Base-by-base conservation (phyloP, 2,797 vertebrate genomes). In the Percopsis omiscomaycus region DNA sequence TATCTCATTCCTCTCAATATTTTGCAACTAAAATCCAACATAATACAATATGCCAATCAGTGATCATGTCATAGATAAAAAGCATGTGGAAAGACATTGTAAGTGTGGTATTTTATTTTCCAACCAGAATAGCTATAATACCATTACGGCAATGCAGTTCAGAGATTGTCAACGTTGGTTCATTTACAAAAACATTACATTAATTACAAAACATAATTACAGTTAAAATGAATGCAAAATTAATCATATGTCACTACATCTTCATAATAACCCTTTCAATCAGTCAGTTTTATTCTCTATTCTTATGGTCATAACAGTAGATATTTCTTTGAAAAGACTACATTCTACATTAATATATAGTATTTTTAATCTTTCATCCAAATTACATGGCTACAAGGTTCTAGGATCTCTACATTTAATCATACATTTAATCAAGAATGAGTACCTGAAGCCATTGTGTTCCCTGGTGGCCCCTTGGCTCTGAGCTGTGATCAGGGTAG, bases 1-100 rank as follows among this genome's bases (percentile, higher is more conserved):
- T 75, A 80, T 84, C 82, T 71, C 61, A 13, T 63, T 59, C 64
- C 70, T 68, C 78, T 80, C 77, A 71, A 82, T 72, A 69, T 73
- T 79, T 78, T 75, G 46, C 55, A 45, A 50, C 67, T 69, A 53
- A 68, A 77, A 75, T 50, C 59, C 15, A 49, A 73, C 50, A 59
- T 62, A 70, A 79, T 68, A 29, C 28, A 57, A 69, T 1, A 11
- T 55, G 50, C 56, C 51, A 46, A 53, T 28, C 6, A 13, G 11
- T 68, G 74, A 78, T 64, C 66, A 52, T 57, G 74, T 22, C 55
- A 52, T 57, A 69, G 29, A 59, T 62, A 70, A 30, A 47, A 28
- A 29, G 1, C 2, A 28, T 22, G 27, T 16, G 5, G 28, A 28
- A 13, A 16, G 0, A 29, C 12, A 53, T 53, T 29, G 51, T 12